Base-by-base conservation (phyloP, 2,888 invertebrate genomes). In the Euplagia quadripunctaria region DNA sequence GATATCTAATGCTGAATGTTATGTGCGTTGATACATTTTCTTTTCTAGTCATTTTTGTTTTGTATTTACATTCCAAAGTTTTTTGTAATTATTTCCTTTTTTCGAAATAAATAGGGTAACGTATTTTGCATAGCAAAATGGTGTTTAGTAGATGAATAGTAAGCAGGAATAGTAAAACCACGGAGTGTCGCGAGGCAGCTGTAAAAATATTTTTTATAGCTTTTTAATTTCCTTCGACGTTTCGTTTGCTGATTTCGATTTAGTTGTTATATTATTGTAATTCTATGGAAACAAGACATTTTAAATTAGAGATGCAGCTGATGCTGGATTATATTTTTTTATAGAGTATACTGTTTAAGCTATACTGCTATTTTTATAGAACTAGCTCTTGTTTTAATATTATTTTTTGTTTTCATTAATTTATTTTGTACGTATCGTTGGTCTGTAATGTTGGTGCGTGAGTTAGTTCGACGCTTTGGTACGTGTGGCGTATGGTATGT, bases 51-150 rank as follows among this genome's bases (percentile, higher is more conserved):
- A 95, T 92, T 92, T 85, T 93, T 49, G 46, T 61, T 92, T 84
- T 92, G 87, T 93, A 90, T 84, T 84, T 82, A 94, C 95, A 95
- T 95, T 96, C 95, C 95, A 94, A 94, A 92, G 93, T 91, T 87
- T 92, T 58, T 86, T 92, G 88, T 93, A 90, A 89, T 89, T 90
- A 88, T 90, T 92, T 91, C 85, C 85, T 82, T 90, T 90, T 77
- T 91, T 90, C 89, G 84, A 85, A 89, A 88, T 90, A 88, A 88
- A 86, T 93, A 93, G 93, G 91, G 86, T 94, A 93, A 92, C 90
- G 91, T 94, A 94, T 94, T 95, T 95, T 95, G 95, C 95, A 95
- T 94, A 95, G 95, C 95, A 95, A 95, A 95, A 94, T 93, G 88
- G 86, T 92, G 91, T 95, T 93, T 92, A 87, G 92, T 94, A 93